Evolutionary conservation across 2,888 invertebrate genomes (phyloP).

Genomic region (Troides helena): DNA sequence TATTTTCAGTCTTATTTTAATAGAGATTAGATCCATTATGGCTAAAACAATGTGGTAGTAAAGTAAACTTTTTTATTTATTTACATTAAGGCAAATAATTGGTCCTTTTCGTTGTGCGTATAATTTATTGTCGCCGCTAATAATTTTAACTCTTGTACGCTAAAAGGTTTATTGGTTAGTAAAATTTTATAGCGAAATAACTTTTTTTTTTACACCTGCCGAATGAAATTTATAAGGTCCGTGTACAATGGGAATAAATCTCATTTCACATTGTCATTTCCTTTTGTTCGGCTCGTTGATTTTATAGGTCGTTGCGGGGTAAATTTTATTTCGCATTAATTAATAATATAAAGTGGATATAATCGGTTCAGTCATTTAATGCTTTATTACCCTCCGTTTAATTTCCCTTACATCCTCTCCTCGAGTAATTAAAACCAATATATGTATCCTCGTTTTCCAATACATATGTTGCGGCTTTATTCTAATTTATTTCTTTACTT

Average conservation of each 20-base stretch:
- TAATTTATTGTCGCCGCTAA: conserved; percentile 34
- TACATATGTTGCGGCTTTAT: no score
- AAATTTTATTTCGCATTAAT: conserved; percentile 21
- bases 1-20: conserved; percentile 18
- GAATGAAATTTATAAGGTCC: conserved; percentile 16
- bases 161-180: conserved; percentile 32
- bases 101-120: conserved; percentile 35
- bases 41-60: conserved; percentile 17
- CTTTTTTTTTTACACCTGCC: conserved; percentile 17
- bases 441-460: neutral
- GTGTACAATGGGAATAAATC: conserved; percentile 22
- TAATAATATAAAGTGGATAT: conserved; percentile 15
- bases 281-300: conserved; percentile 16
- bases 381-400: conserved; percentile 5
- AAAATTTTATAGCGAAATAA: conserved; percentile 30
- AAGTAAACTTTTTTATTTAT: conserved; percentile 40
- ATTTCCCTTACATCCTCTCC: conserved; percentile 6
- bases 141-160: conserved; percentile 34
- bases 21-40: conserved; percentile 17
- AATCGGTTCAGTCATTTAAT: conserved; percentile 14
- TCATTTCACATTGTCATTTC: conserved; percentile 12
- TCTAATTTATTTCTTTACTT: no score
- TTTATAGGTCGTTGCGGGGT: conserved; percentile 13
- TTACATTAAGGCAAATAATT: conserved; percentile 43
- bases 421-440: neutral